Base-by-base conservation (phyloP, 2,888 invertebrate species). In the Drosophila birchii region DNA sequence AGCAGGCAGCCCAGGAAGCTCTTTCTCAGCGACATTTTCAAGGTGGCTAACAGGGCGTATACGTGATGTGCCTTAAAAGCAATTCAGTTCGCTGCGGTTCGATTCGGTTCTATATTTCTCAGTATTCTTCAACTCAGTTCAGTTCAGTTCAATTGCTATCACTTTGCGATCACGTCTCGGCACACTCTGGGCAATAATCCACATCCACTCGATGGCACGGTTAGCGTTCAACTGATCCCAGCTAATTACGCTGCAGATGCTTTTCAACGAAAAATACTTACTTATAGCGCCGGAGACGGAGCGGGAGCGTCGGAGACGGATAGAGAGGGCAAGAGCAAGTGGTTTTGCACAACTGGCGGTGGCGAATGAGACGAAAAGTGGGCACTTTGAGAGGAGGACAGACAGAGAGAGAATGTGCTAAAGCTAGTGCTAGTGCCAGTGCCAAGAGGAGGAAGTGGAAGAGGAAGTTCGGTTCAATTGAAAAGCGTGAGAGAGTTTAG, bases 401-500 rank as follows among this genome's bases (percentile, higher is more conserved):
- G 20, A 41, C 12, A 41, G 34, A 12, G 44, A 41, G 41, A 43
- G 78, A 73, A 8, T 8, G 29, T 62, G 51, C 69, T 74, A 74
- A 64, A 75, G 59, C 75, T 69, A 16, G 36, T 14, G 59, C 75
- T 69, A 16, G 36, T 14, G 44, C 16, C 4, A 44, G 7, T 3
- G 20, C 8, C 14, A 71, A 81, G 75, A 74, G 86, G 70, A 72
- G 49, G 53, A 36, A 54, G 29, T 61, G 67, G 75, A 66, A 73
- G 68, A 78, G 82, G 60, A 60, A 64, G 75, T 74, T 81, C 72
- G 67, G 84, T 81, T 85, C 76, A 83, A 86, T 79, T 84, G 64
- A 80, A 79, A 82, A 87, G 78, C 89, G 85, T 89, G 87, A 87
- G 87, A 84, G 85, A 45, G 74, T 75, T 72, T 78, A 75, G 78